Evolutionary conservation across 2,797 vertebrate genomes (phyloP).

Genomic region (Arnoldichthys spilopterus): DNA sequence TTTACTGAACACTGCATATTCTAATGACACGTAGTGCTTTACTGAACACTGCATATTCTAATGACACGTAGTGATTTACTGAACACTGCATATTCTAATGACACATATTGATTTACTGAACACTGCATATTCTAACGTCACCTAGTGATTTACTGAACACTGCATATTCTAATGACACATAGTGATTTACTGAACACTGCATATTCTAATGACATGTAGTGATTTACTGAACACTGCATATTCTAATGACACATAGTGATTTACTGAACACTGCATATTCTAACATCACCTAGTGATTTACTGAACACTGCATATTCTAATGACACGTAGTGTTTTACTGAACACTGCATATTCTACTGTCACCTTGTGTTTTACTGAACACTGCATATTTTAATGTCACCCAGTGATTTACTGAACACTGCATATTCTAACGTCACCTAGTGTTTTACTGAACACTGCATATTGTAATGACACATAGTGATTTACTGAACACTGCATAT

Average conservation of each 20-base stretch:
- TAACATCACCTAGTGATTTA: not conserved
- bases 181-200: not conserved
- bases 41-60: not conserved
- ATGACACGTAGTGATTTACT: not conserved
- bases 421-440: not conserved
- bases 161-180: not conserved
- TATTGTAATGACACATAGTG: not conserved
- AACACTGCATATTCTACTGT: not conserved
- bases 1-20: constrained; percentile 1
- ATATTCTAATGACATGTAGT: not conserved
- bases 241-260: not conserved
- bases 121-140: not conserved
- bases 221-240: not conserved
- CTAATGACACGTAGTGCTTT: not conserved
- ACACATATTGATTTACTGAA: not conserved
- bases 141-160: not conserved
- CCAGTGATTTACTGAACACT: not conserved
- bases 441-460: not conserved
- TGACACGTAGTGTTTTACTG: not conserved
- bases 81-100: not conserved
- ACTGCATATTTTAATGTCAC: too few relatives aligned
- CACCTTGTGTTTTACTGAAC: not conserved
- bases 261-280: not conserved
- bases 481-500: not conserved
- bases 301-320: not conserved